Conservation (phyloP, 2,888 invertebrate species). For the Norana najaformis region DNA sequence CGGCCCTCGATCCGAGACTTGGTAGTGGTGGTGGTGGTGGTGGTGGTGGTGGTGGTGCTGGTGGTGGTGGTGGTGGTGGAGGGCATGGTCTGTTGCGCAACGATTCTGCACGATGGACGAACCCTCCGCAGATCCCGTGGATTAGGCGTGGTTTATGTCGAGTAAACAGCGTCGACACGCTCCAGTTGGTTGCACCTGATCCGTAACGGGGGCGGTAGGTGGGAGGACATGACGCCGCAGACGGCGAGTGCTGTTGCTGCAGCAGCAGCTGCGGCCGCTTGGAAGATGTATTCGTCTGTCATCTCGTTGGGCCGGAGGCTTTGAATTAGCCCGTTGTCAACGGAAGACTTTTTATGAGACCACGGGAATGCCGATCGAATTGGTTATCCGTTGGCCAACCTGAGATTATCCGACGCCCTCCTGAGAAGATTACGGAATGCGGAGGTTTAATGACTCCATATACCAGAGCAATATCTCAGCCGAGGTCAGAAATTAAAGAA, state of each 20-base stretch:
- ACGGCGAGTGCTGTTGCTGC: neutral
- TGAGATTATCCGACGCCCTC: neutral
- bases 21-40: neutral
- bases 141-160: neutral
- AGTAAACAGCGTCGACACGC: neutral
- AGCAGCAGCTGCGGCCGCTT: neutral
- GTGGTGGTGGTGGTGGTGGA: too few relatives aligned
- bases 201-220: neutral
- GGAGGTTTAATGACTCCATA: neutral
- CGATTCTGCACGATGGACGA: neutral
- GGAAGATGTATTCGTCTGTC: conserved; percentile 13
- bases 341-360: neutral
- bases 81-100: neutral
- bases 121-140: neutral
- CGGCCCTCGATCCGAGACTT: neutral
- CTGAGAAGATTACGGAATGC: neutral
- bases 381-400: neutral
- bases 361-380: neutral
- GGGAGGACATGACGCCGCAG: neutral
- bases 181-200: neutral
- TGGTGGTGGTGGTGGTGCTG: too few relatives aligned
- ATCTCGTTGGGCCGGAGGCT: neutral
- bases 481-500: neutral
- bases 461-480: neutral
- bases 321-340: neutral